phyloP scores from a whole-genome alignment of 2,797 vertebrate species.

The Cirrhinus molitorella region DNA sequence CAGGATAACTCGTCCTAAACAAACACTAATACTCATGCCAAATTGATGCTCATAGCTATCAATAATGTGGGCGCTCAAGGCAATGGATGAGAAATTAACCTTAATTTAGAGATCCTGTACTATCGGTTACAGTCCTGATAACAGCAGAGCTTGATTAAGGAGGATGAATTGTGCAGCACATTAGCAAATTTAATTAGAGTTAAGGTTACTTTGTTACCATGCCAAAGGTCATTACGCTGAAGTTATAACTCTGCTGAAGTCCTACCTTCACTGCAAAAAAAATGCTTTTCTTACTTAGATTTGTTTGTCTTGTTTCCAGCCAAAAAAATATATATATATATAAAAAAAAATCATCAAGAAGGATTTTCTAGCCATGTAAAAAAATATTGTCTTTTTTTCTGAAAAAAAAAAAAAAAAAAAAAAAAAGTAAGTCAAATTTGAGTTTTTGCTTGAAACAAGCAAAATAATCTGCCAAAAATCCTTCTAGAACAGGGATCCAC shows the following conservation, averaged over 20 bases:
- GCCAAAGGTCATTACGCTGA: not conserved
- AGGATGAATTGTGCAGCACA: conserved; percentile 33
- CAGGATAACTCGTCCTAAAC: conserved; percentile 67
- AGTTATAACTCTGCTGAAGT: conserved; percentile 1
- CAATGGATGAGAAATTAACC: conserved; percentile 54
- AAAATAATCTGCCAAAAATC: too few relatives aligned
- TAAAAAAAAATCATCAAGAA: too few relatives aligned
- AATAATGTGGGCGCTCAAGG: conserved; percentile 67
- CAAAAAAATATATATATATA: too few relatives aligned
- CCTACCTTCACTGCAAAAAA: too few relatives aligned
- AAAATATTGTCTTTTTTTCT: not conserved
- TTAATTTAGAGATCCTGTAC: conserved; percentile 50
- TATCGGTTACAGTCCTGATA: conserved; percentile 34
- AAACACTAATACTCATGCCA: conserved; percentile 66
- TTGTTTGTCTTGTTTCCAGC: too few relatives aligned
- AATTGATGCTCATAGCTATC: conserved; percentile 70
- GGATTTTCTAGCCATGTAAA: too few relatives aligned
- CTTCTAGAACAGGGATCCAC: too few relatives aligned
- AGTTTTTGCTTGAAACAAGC: too few relatives aligned
- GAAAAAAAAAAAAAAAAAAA: too few relatives aligned
- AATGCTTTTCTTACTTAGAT: too few relatives aligned
- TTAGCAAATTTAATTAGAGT: conserved; percentile 23
- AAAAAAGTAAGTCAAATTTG: too few relatives aligned
- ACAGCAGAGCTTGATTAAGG: conserved; percentile 27
- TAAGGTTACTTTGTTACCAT: conserved; percentile 27